A percentile compares a stretch with the other conserved stretches of the same genome.
Evolutionary conservation across 2,797 vertebrate genomes (phyloP).

Genomic region (Danionella dracula): DNA sequence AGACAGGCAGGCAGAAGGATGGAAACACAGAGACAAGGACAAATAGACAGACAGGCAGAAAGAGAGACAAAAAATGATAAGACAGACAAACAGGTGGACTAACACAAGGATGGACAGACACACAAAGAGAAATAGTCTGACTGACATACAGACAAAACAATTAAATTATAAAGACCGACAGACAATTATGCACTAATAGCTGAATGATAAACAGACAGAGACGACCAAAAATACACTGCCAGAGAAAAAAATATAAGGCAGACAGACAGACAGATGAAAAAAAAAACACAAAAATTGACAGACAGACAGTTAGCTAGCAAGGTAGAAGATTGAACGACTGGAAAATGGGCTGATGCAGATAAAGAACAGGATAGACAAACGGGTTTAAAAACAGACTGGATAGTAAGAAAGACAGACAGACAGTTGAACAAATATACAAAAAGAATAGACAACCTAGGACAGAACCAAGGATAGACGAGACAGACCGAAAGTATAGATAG

Average conservation of each 20-base stretch:
- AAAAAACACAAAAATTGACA: background rate
- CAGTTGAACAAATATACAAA: background rate
- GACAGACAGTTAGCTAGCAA: accelerated
- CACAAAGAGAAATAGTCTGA: background rate
- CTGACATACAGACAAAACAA: background rate
- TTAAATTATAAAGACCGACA: background rate
- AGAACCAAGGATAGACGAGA: too few species aligned
- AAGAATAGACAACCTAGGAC: accelerated
- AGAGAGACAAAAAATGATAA: background rate
- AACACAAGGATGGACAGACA: background rate
- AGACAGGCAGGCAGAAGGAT: background rate
- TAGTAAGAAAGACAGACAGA: background rate
- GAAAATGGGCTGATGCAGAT: accelerated
- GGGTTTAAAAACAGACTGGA: background rate
- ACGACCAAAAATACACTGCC: accelerated
- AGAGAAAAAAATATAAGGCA: background rate
- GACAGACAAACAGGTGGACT: background rate
- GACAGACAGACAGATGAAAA: background rate
- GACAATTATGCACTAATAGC: background rate
- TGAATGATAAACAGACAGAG: background rate
- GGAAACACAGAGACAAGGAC: background rate
- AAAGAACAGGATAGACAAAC: background rate
- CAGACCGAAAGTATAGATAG: too few species aligned
- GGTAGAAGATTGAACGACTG: background rate
- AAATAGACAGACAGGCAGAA: background rate